A percentile compares a stretch with the other conserved stretches of the same genome.
These are phyloP conservation scores for Drosophila colorata DNA, from an alignment of 2,888 invertebrate species.

Conservation along the genomic window DNA sequence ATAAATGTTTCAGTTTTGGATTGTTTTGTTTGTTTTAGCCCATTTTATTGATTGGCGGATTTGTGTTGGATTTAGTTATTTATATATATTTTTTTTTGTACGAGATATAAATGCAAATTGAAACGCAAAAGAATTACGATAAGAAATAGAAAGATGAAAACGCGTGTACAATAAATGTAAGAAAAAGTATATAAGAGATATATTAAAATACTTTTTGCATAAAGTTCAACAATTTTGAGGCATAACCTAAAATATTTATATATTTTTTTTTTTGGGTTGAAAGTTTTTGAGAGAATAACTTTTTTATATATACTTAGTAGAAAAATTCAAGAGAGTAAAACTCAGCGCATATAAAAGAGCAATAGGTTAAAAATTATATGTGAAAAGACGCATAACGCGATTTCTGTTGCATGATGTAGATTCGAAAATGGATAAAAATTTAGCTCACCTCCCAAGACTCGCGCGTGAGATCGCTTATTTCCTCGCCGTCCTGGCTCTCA, in stretches of 20 bases:
- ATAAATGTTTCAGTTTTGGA: conserved; percentile 36
- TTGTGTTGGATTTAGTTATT: conserved; percentile 37
- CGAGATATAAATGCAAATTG: conserved; percentile 64
- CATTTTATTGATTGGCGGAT: conserved; percentile 40
- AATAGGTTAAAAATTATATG: conserved; percentile 65
- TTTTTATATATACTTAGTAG: conserved; percentile 49
- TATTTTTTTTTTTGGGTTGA: conserved; percentile 2
- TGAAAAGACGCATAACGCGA: conserved; percentile 21
- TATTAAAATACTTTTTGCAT: conserved; percentile 53
- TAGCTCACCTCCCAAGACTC: conserved; percentile 97
- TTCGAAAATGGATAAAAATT: conserved; percentile 2
- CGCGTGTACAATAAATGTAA: conserved; percentile 64
- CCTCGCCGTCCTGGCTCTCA: conserved; percentile 89
- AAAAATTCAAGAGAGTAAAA: conserved; percentile 69
- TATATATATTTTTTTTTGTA: conserved; percentile 13
- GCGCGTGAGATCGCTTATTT: conserved; percentile 92
- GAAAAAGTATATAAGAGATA: conserved; percentile 73
- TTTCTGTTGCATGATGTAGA: not conserved
- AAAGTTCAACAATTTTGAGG: conserved; percentile 52
- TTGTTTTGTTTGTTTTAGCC: conserved; percentile 39
- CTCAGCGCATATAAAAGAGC: conserved; percentile 62
- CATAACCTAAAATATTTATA: conserved; percentile 59
- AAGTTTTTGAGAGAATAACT: conserved; percentile 44
- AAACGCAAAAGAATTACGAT: conserved; percentile 52
- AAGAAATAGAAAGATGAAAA: conserved; percentile 61